Conservation (phyloP, 2,113 vertebrate species). For the western clawed frog (Xenopus tropicalis) region UCB_Xtro_10.0 CM004443.2:178265001-178265500, state of each 20-base stretch:
- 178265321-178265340: slow-evolving; percentile 77
- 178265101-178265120: slow-evolving; percentile 65
- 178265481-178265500: too few species aligned
- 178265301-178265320: slow-evolving; percentile 80
- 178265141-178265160: slow-evolving; percentile 77
- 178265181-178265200: slow-evolving; percentile 82
- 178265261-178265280: slow-evolving; percentile 67
- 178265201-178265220: slow-evolving; percentile 80
- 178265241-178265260: slow-evolving; percentile 70
- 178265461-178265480: too few species aligned
- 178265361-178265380: too few species aligned
- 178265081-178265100: slow-evolving; percentile 60
- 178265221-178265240: slow-evolving; percentile 76
- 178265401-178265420: too few species aligned
- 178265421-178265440: too few species aligned
- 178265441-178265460: too few species aligned
- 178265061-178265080: neutral
- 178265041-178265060: too few species aligned
- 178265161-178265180: slow-evolving; percentile 81
- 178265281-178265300: slow-evolving; percentile 76
- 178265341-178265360: too few species aligned
- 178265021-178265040: too few species aligned
- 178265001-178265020: too few species aligned
- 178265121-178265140: slow-evolving; percentile 77
- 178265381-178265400: too few species aligned